A percentile compares a stretch with the other conserved stretches of the same genome.
phyloP scores from a whole-genome alignment of 2,113 vertebrate genomes.

The Calyptommatus sinebrachiatus region DNA sequence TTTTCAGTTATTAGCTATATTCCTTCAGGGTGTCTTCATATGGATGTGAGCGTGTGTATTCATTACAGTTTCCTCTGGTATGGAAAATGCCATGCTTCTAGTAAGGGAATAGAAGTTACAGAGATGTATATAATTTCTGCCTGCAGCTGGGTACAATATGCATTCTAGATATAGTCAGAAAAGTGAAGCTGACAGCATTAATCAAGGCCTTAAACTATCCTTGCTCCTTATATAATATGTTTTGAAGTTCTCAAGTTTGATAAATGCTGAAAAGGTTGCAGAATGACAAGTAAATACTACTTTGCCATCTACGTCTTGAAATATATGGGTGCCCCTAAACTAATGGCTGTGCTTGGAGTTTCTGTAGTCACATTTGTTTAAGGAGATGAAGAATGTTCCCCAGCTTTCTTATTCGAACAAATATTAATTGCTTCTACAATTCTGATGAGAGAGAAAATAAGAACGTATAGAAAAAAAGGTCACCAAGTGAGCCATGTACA shows the following conservation, averaged over 20 bases:
- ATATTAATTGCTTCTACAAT: slow-evolving; percentile 54
- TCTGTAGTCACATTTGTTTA: slow-evolving; percentile 42
- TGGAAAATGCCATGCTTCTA: not conserved
- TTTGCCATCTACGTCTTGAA: slow-evolving; percentile 33
- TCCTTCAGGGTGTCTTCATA: not conserved
- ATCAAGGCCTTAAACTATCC: slow-evolving; percentile 21
- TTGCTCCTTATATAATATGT: slow-evolving; percentile 18
- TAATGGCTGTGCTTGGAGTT: slow-evolving; percentile 45
- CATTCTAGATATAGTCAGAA: slow-evolving; percentile 5
- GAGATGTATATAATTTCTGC: not conserved
- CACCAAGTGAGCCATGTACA: slow-evolving; percentile 25
- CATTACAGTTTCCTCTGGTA: not conserved
- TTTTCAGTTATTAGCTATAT: not conserved
- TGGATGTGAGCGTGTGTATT: not conserved
- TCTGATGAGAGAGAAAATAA: slow-evolving; percentile 42
- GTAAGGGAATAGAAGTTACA: not conserved
- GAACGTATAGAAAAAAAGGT: not conserved
- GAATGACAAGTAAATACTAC: slow-evolving; percentile 32
- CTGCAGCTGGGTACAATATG: slow-evolving; percentile 13
- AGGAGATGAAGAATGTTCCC: slow-evolving; percentile 35
- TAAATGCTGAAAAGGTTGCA: slow-evolving; percentile 25
- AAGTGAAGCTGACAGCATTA: slow-evolving; percentile 25
- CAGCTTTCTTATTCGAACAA: slow-evolving; percentile 30
- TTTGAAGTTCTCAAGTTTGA: slow-evolving; percentile 36
- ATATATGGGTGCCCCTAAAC: slow-evolving; percentile 21